Conservation (phyloP, 2,113 vertebrate genomes). For the Tor tambroides region DNA sequence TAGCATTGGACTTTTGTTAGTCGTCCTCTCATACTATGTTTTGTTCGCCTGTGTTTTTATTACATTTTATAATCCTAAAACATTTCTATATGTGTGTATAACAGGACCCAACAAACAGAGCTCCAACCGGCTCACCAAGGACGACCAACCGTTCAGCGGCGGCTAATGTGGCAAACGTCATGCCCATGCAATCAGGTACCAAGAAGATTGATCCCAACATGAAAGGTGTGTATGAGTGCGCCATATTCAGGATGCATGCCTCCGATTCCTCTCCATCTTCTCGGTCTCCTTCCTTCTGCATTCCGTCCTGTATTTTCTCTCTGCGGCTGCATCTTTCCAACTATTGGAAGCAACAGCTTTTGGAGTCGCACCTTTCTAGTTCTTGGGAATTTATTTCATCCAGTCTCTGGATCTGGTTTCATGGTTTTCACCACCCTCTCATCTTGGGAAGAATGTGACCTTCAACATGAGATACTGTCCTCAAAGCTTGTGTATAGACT, state of each 20-base stretch:
- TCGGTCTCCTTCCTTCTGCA: neutral
- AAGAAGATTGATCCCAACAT: slow-evolving; percentile 89
- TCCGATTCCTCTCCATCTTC: neutral
- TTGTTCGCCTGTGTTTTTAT: no score
- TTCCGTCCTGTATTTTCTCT: neutral
- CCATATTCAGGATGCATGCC: slow-evolving; percentile 27
- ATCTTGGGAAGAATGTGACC: neutral
- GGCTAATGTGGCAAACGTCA: slow-evolving; percentile 85
- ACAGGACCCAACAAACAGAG: slow-evolving; percentile 84
- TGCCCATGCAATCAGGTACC: slow-evolving; percentile 84
- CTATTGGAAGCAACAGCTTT: neutral
- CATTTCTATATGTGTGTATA: slow-evolving; percentile 9
- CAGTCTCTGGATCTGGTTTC: slow-evolving; percentile 6
- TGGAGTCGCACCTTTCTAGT: slow-evolving; percentile 16
- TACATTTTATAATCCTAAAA: neutral
- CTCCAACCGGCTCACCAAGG: slow-evolving; percentile 85
- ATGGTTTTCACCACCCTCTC: neutral
- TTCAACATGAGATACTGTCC: neutral
- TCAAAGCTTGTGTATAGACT: neutral
- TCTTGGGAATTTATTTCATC: neutral
- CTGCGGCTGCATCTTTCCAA: neutral
- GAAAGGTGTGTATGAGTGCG: slow-evolving; percentile 77
- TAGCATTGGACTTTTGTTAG: neutral
- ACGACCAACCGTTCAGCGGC: slow-evolving; percentile 85
- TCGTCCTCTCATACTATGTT: no score